These are phyloP conservation scores for Stegodyphus dumicola DNA, from an alignment of 1,140 invertebrate species.

Conservation along the genomic window DNA sequence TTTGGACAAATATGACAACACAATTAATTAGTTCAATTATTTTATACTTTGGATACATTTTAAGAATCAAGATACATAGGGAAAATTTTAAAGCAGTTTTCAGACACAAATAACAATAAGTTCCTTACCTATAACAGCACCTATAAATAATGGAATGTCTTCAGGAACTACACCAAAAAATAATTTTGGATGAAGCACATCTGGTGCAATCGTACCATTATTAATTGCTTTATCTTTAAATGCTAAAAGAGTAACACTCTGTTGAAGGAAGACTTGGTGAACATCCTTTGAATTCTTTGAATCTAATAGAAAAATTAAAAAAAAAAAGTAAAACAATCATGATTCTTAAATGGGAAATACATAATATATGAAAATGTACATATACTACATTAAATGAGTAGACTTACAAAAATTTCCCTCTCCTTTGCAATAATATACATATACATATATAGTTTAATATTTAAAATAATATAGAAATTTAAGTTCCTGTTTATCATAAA, in stretches of 20 bases:
- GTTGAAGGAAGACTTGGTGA: conserved; percentile 51
- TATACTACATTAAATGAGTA: neutral
- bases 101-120: neutral
- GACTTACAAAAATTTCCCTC: neutral
- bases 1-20: too few relatives aligned
- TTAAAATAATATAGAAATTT: too few relatives aligned
- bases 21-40: too few relatives aligned
- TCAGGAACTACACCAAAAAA: conserved; percentile 69
- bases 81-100: too few relatives aligned
- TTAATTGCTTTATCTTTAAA: conserved; percentile 32
- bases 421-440: neutral
- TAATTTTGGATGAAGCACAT: conserved; percentile 20
- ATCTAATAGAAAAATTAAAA: conserved; percentile 2
- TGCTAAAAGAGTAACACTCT: conserved; percentile 56
- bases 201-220: conserved; percentile 32
- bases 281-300: conserved; percentile 11
- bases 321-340: neutral
- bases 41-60: too few relatives aligned
- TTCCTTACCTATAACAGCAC: conserved; percentile 70
- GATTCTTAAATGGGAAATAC: neutral
- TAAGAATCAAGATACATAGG: too few relatives aligned
- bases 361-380: neutral
- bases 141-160: conserved; percentile 71
- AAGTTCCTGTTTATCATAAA: too few relatives aligned
- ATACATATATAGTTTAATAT: too few relatives aligned